phyloP scores from a whole-genome alignment of 1,140 invertebrate species.

The Eriocheir sinensis region DNA sequence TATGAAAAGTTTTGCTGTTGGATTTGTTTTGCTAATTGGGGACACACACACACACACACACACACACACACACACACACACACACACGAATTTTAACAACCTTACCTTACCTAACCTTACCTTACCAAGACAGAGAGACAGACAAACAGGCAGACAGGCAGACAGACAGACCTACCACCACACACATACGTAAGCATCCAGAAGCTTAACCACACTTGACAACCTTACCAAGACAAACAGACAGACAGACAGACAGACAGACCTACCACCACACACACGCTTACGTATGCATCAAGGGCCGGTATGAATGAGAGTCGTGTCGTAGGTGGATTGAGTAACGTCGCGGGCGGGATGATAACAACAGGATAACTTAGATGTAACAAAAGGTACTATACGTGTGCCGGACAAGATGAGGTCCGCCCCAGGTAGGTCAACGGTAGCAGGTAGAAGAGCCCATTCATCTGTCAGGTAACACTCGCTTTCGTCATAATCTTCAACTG shows the following conservation, averaged over 20 bases:
- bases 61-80: too few relatives aligned
- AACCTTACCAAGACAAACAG: background rate
- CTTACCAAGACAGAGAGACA: too few relatives aligned
- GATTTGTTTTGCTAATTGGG: too few relatives aligned
- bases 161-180: too few relatives aligned
- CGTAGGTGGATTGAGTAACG: background rate
- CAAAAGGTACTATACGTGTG: too few relatives aligned
- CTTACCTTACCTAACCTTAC: too few relatives aligned
- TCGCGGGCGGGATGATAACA: background rate
- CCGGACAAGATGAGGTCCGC: background rate
- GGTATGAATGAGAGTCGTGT: background rate
- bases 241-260: background rate
- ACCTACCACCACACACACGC: background rate
- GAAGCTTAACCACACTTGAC: too few relatives aligned
- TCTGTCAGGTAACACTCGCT: background rate
- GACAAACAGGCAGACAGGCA: too few relatives aligned
- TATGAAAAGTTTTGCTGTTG: too few relatives aligned
- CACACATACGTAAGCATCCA: background rate
- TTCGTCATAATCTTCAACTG: background rate
- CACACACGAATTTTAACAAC: too few relatives aligned
- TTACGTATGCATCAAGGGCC: background rate
- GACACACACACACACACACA: too few relatives aligned
- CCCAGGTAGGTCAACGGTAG: background rate
- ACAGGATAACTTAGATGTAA: too few relatives aligned
- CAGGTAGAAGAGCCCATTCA: background rate